These are phyloP conservation scores for Oenanthe oenanthe DNA, from an alignment of 2,113 vertebrate genomes.

Conservation along the genomic window DNA sequence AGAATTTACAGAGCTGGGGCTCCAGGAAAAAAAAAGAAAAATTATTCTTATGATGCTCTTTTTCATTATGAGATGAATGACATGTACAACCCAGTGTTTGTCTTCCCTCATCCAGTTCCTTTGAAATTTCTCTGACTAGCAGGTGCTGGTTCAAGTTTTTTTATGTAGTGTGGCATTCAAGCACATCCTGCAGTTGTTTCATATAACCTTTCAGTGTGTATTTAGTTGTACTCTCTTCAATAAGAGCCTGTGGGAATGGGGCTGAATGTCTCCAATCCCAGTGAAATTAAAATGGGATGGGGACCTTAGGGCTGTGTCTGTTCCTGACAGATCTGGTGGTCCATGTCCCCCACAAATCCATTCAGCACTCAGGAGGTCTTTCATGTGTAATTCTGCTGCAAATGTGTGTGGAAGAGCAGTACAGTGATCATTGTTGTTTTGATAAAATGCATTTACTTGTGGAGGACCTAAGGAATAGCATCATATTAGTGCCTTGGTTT, in stretches of 20 bases:
- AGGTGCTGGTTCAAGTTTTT: not conserved
- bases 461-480: not conserved
- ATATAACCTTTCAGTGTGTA: not conserved
- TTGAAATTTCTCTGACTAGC: not conserved
- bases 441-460: not conserved
- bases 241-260: not conserved
- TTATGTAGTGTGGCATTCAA: accelerated
- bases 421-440: not conserved
- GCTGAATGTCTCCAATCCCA: not conserved
- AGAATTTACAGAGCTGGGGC: not conserved
- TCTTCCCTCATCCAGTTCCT: not conserved
- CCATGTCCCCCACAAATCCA: not conserved
- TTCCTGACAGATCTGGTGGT: not conserved
- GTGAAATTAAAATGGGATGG: not conserved
- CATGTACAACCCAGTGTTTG: not conserved
- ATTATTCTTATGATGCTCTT: accelerated
- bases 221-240: not conserved
- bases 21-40: not conserved
- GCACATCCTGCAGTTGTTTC: not conserved
- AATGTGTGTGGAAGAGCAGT: not conserved
- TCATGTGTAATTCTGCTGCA: not conserved
- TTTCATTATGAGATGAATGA: not conserved
- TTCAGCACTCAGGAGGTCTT: not conserved
- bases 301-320: not conserved
- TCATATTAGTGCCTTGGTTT: not conserved